These are phyloP conservation scores for Leptatherina wallacei DNA, from an alignment of 2,797 vertebrate genomes.

Conservation along the genomic window DNA sequence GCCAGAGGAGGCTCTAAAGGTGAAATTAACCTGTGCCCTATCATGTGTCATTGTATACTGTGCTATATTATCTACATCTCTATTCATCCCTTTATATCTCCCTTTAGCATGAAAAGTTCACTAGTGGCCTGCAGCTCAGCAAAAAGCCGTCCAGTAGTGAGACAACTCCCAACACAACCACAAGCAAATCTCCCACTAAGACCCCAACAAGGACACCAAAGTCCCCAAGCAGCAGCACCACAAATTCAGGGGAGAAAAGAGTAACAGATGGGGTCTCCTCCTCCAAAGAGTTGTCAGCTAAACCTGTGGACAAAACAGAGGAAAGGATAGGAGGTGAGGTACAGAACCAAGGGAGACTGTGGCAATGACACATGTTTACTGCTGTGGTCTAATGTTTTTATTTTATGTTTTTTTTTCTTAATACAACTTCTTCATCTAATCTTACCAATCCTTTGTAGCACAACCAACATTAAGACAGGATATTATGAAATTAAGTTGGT, in stretches of 20 bases:
- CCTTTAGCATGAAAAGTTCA: constrained; percentile 97
- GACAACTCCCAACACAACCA: constrained; percentile 61
- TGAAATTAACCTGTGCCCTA: constrained; percentile 61
- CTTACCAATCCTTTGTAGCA: background rate
- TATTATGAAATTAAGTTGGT: constrained; percentile 19
- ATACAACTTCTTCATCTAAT: too few species aligned
- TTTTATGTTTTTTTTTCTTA: too few species aligned
- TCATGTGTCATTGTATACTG: background rate
- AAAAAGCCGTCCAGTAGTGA: constrained; percentile 89
- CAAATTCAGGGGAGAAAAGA: constrained; percentile 66
- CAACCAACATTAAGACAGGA: constrained; percentile 8
- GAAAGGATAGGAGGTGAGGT: constrained; percentile 89
- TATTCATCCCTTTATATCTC: background rate
- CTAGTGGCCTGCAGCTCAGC: constrained; percentile 94
- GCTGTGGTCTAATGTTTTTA: too few species aligned
- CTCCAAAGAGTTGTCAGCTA: constrained; percentile 71
- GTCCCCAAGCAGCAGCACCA: constrained; percentile 65
- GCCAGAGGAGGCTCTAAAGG: constrained; percentile 98
- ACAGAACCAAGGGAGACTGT: background rate
- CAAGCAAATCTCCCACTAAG: constrained; percentile 82
- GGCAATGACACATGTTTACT: too few species aligned
- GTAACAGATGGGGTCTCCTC: constrained; percentile 56
- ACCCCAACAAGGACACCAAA: constrained; percentile 80
- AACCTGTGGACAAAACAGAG: constrained; percentile 87
- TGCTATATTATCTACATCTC: background rate